phyloP scores from a whole-genome alignment of 2,113 vertebrate genomes.

The Siniperca knerii region DNA sequence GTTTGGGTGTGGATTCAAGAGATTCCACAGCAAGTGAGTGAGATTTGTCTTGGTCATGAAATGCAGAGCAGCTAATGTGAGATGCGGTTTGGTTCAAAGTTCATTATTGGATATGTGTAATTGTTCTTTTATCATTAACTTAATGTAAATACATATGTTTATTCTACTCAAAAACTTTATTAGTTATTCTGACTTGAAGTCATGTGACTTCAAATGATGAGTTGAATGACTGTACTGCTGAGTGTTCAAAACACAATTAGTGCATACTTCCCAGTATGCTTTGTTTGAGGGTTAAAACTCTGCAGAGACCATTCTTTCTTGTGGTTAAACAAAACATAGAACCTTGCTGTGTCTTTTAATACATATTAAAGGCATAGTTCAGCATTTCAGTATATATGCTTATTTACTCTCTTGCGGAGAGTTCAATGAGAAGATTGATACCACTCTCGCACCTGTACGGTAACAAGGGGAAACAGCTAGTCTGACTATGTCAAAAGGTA shows the following conservation, averaged over 20 bases:
- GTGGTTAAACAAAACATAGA: neutral
- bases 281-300: neutral
- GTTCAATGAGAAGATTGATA: neutral
- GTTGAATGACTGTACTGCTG: neutral
- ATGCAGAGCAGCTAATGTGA: conserved; percentile 52
- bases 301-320: neutral
- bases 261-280: neutral
- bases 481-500: no score
- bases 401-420: neutral
- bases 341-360: neutral
- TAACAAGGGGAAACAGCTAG: no score
- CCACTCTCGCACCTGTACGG: neutral
- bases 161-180: neutral
- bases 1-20: conserved; percentile 72
- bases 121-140: neutral
- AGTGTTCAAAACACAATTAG: neutral
- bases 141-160: neutral
- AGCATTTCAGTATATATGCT: neutral
- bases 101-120: neutral
- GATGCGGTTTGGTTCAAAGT: conserved; percentile 52
- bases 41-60: conserved; percentile 66
- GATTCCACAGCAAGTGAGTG: conserved; percentile 63
- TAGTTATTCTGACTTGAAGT: neutral
- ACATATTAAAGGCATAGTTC: neutral
- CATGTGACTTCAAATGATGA: neutral